Evolutionary conservation across 2,797 vertebrate genomes (phyloP).

Genomic region (Tympanoctomys barrerae): DNA sequence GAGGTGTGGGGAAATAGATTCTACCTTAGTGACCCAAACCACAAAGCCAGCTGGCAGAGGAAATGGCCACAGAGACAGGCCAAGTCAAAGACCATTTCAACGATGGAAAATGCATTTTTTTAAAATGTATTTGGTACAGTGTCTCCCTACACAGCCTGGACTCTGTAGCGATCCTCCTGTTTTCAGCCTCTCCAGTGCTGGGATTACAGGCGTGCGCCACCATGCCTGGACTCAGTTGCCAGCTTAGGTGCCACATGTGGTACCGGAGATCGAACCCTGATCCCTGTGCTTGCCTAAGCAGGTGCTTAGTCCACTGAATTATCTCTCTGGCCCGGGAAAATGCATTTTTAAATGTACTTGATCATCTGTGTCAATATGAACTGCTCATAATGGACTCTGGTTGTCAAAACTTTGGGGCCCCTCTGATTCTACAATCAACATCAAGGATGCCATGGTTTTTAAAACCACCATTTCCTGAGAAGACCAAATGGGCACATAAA

Average conservation of each 20-base stretch:
- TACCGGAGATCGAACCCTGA: too few relatives aligned
- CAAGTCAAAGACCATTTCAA: neutral
- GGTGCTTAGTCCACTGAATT: too few relatives aligned
- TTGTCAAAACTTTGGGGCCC: neutral
- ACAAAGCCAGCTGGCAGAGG: neutral
- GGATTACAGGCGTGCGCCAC: too few relatives aligned
- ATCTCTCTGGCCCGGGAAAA: neutral
- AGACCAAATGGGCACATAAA: slow-evolving; percentile 45
- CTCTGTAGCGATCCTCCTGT: too few relatives aligned
- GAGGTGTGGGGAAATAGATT: neutral
- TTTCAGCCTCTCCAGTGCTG: too few relatives aligned
- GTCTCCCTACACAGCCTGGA: too few relatives aligned
- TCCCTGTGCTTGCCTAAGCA: too few relatives aligned
- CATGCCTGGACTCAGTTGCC: too few relatives aligned
- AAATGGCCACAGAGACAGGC: neutral
- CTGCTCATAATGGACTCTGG: neutral
- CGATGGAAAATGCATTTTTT: neutral
- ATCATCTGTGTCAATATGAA: slow-evolving; percentile 22
- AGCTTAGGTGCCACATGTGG: too few relatives aligned
- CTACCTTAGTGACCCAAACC: neutral
- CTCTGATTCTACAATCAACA: neutral
- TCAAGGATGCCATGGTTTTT: neutral
- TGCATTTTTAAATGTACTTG: neutral
- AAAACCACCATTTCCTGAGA: slow-evolving; percentile 25
- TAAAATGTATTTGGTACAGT: neutral